phyloP scores from a whole-genome alignment of 2,888 invertebrate species.

The Noctua pronuba region DNA sequence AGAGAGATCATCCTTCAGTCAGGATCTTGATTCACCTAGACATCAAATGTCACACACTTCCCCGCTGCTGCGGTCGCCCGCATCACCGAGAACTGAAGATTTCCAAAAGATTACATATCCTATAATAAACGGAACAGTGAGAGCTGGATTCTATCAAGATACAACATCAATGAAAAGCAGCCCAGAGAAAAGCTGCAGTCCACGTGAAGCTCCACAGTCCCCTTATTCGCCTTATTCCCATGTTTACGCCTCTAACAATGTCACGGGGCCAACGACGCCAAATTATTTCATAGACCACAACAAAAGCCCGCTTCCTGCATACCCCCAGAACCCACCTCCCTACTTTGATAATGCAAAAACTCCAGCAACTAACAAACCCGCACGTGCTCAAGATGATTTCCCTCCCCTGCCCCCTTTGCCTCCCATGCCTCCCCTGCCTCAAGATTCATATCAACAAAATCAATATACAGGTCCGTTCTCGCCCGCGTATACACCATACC shows the following conservation, averaged over 20 bases:
- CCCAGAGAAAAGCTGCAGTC: slow-evolving; percentile 96
- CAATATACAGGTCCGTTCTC: slow-evolving; percentile 85
- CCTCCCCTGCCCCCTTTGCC: slow-evolving; percentile 80
- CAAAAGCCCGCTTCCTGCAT: slow-evolving; percentile 86
- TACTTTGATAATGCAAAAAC: slow-evolving; percentile 92
- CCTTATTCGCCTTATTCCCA: slow-evolving; percentile 87
- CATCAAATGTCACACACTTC: slow-evolving; percentile 94
- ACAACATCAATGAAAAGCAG: slow-evolving; percentile 95
- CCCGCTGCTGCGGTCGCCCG: slow-evolving; percentile 93
- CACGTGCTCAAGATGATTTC: slow-evolving; percentile 90
- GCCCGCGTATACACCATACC: slow-evolving; percentile 82
- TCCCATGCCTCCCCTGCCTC: slow-evolving; percentile 84
- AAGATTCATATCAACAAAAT: slow-evolving; percentile 89
- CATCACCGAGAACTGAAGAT: slow-evolving; percentile 94
- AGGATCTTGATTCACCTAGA: slow-evolving; percentile 94
- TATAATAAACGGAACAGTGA: slow-evolving; percentile 94
- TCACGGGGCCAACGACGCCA: slow-evolving; percentile 81
- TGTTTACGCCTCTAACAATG: slow-evolving; percentile 85
- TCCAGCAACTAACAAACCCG: slow-evolving; percentile 84
- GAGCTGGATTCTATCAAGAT: slow-evolving; percentile 97
- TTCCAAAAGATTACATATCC: slow-evolving; percentile 93
- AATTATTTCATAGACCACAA: slow-evolving; percentile 86
- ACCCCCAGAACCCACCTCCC: slow-evolving; percentile 87
- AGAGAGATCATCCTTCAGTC: slow-evolving; percentile 94
- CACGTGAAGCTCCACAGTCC: slow-evolving; percentile 92